Evolutionary conservation across 2,888 invertebrate species (phyloP).

Genomic region (Erebia ligea): DNA sequence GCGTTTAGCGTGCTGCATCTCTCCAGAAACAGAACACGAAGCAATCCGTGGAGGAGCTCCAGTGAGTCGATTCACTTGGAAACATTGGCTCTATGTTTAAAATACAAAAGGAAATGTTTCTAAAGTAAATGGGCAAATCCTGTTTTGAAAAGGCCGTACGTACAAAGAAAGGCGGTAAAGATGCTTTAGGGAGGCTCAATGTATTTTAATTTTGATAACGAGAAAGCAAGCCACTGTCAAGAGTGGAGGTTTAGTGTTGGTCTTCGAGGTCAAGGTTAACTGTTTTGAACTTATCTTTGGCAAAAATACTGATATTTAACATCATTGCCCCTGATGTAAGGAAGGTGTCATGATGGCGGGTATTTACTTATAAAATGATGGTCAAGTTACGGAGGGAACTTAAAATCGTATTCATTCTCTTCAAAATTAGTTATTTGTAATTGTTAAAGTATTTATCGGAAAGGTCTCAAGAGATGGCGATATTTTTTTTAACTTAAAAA

Average conservation of each 20-base stretch:
- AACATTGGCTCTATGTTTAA: constrained; percentile 88
- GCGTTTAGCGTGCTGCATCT: constrained; percentile 86
- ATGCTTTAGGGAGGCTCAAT: neutral
- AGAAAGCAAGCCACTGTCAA: neutral
- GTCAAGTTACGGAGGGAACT: neutral
- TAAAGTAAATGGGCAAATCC: neutral
- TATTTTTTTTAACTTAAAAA: neutral
- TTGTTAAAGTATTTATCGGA: neutral
- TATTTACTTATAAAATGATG: neutral
- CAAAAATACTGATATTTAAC: neutral
- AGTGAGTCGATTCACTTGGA: constrained; percentile 84
- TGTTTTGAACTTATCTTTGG: neutral
- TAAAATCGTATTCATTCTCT: neutral
- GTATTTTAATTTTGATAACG: neutral
- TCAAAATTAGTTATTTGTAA: neutral
- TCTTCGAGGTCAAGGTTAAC: neutral
- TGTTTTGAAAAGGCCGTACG: neutral
- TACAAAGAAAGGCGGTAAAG: neutral
- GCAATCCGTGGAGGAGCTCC: constrained; percentile 84
- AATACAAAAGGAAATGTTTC: neutral
- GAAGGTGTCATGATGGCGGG: neutral
- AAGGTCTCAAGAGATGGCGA: constrained; percentile 3
- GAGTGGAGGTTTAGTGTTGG: neutral
- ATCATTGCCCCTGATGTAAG: neutral
- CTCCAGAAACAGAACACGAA: constrained; percentile 86